These are phyloP conservation scores for Geophilus truncorum DNA, from an alignment of 2,888 invertebrate species.

Conservation along the genomic window DNA sequence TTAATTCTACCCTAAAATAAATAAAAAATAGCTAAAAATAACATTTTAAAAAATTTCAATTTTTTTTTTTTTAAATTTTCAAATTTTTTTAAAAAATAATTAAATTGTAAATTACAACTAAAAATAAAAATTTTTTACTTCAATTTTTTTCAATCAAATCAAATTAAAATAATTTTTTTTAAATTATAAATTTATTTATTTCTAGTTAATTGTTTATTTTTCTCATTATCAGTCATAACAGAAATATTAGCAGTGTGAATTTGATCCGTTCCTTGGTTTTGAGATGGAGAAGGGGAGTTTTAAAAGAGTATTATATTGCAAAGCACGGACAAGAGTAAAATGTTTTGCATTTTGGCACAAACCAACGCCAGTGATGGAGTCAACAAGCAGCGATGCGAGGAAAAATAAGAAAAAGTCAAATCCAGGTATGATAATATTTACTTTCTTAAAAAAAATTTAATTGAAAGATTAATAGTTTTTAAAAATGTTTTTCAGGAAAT, in stretches of 20 bases:
- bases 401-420: not conserved
- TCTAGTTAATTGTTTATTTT: not conserved
- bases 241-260: not conserved
- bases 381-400: not conserved
- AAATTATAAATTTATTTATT: not conserved
- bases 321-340: not conserved
- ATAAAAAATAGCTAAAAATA: no score
- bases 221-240: not conserved
- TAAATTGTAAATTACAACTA: no score
- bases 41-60: no score
- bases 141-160: no score
- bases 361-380: not conserved
- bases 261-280: not conserved
- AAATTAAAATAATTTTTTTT: no score
- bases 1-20: no score
- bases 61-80: no score
- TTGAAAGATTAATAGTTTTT: not conserved
- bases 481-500: not conserved
- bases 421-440: not conserved
- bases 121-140: no score
- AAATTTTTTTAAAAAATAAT: no score
- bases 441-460: not conserved
- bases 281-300: not conserved
- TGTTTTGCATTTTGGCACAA: not conserved
- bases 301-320: not conserved